Conservation (phyloP, 2,888 invertebrate species). For the Corythucha ciliata region DNA sequence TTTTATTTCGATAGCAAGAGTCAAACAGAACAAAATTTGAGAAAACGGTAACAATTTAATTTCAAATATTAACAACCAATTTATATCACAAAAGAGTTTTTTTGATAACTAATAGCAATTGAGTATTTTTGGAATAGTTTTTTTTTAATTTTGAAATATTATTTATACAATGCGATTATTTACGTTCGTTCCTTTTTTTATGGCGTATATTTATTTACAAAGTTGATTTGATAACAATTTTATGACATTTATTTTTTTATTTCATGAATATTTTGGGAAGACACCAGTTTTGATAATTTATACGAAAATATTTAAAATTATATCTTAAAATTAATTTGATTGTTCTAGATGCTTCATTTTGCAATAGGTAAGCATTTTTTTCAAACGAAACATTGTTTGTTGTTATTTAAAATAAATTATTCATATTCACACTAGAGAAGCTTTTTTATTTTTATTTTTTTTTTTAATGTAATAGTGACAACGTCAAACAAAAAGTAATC, state of each 20-base stretch:
- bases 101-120: constrained; percentile 21
- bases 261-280: constrained; percentile 21
- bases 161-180: constrained; percentile 15
- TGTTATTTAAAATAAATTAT: constrained; percentile 8
- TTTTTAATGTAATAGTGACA: background rate
- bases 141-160: constrained; percentile 20
- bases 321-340: no score
- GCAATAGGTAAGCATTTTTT: no score
- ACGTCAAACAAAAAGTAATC: background rate
- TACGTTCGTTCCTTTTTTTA: constrained; percentile 21
- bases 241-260: no score
- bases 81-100: constrained; percentile 24
- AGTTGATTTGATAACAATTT: constrained; percentile 8
- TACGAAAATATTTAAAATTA: constrained; percentile 7
- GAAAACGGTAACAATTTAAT: constrained; percentile 27
- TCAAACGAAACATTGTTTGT: no score
- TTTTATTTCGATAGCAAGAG: constrained; percentile 18
- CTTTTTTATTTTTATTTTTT: constrained; percentile 1
- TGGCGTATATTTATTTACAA: constrained; percentile 21
- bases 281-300: constrained; percentile 17
- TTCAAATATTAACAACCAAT: constrained; percentile 15
- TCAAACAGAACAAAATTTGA: constrained; percentile 23
- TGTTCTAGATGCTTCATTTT: no score
- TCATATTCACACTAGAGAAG: constrained; percentile 1
- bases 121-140: constrained; percentile 7